These are phyloP conservation scores for Anguilla obscura DNA, from an alignment of 2,797 vertebrate species.

Conservation along the genomic window DNA sequence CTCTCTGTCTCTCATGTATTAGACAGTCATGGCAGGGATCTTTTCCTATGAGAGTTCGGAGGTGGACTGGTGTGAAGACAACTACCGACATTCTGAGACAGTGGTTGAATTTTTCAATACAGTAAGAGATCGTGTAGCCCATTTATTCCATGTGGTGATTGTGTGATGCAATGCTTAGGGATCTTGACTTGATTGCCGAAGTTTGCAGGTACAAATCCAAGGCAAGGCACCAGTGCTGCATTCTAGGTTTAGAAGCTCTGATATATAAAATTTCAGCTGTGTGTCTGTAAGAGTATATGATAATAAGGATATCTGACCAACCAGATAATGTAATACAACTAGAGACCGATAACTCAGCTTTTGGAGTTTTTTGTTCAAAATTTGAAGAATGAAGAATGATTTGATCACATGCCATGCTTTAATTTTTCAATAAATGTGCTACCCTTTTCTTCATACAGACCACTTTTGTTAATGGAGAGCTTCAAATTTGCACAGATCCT, in stretches of 20 bases:
- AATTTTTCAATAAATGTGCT: no score
- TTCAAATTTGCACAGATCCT: no score
- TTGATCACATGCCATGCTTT: no score
- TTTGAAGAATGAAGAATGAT: no score
- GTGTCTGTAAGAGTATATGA: not conserved
- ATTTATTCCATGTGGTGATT: not conserved
- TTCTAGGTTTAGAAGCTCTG: not conserved
- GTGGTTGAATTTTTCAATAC: slow-evolving; percentile 95
- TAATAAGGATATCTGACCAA: not conserved
- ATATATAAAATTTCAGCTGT: not conserved
- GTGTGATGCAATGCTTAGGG: not conserved
- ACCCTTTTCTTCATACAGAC: no score
- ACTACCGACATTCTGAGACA: slow-evolving; percentile 81
- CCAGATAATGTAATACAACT: not conserved
- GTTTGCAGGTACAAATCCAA: not conserved
- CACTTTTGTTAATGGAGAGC: no score
- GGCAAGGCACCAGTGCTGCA: not conserved
- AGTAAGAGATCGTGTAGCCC: slow-evolving; percentile 63
- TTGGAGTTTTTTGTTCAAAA: no score
- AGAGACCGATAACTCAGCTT: not conserved
- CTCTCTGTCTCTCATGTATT: not conserved
- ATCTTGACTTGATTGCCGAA: not conserved
- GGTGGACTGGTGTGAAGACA: slow-evolving; percentile 94
- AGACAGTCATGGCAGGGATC: slow-evolving; percentile 70
- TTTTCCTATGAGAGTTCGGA: slow-evolving; percentile 91